Evolutionary conservation across 2,113 vertebrate genomes (phyloP).

Genomic region (Bos javanicus): DNA sequence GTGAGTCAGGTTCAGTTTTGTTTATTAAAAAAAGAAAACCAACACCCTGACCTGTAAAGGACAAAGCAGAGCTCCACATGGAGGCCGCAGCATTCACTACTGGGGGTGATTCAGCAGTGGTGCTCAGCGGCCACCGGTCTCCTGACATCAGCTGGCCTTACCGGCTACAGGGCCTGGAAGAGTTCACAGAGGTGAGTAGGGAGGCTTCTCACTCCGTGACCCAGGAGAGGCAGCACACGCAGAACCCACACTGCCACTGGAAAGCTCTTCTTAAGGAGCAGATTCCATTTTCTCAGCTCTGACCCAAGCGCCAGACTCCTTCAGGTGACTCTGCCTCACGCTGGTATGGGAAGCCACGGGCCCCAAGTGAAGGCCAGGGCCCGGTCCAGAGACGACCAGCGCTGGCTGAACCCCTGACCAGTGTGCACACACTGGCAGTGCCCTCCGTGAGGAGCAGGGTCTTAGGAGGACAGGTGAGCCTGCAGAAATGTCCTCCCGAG

Average conservation of each 20-base stretch:
- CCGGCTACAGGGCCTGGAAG: slow-evolving; percentile 70
- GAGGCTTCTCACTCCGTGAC: slow-evolving; percentile 62
- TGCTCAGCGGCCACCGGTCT: slow-evolving; percentile 41
- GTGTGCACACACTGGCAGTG: not conserved
- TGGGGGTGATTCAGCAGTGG: slow-evolving; percentile 67
- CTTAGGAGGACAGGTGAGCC: not conserved
- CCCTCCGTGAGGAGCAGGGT: not conserved
- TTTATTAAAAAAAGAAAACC: slow-evolving; percentile 73
- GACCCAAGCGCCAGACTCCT: not conserved
- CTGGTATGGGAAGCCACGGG: not conserved
- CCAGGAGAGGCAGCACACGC: slow-evolving; percentile 61
- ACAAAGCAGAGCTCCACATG: slow-evolving; percentile 61
- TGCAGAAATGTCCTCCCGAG: not conserved
- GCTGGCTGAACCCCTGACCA: not conserved
- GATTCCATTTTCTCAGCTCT: slow-evolving; percentile 17
- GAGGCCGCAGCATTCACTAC: slow-evolving; percentile 31
- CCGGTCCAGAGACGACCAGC: not conserved
- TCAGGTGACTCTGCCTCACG: not conserved
- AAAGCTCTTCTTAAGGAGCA: slow-evolving; percentile 39
- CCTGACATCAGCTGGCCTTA: not conserved
- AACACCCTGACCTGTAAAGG: not conserved
- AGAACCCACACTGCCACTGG: slow-evolving; percentile 46
- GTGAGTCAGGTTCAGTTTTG: slow-evolving; percentile 78
- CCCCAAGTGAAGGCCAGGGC: not conserved
- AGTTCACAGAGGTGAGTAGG: slow-evolving; percentile 69